Base-by-base conservation (phyloP, 2,797 vertebrate species). In the Mormyrops boulengeri region DNA sequence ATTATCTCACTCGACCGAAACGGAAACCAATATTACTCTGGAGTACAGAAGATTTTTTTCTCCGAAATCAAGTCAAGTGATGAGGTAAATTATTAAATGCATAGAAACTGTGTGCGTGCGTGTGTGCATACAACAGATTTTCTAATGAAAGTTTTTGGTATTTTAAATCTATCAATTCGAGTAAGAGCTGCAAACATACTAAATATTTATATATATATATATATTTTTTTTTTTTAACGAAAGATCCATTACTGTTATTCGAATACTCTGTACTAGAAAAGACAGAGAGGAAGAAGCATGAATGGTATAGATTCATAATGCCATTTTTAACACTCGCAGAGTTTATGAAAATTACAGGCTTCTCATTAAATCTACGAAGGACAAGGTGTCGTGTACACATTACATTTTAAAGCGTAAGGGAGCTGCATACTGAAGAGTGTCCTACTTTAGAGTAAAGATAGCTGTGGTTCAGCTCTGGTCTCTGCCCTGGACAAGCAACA, bases 11-110 rank as follows among this genome's bases (percentile, higher is more conserved):
- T 26, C 17, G 14, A 47, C 84, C 44, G 52, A 55, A 89, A 69
- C 34, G 41, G 53, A 85, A 22, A 8, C 49, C 8, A 86, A 52
- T 30, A 38, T 50, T 26, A 53, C 50, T 55, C 22, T 84, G 82
- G 50, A 57, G 77, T 44, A 12, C 66, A 77, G 73, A 50, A 62
- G 69, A 19, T n/a, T 50, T 52, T 38, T 38, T 44, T n/a, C 50
- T 30, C 86, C 50, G 90, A 87, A 60, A 38, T 52, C 41, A 49
- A 62, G 62, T 5, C 38, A 88, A 82, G 52, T 60, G 53, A 22
- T 80, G 50, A 89, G 88, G 90, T 90, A 90, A 53, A 84, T 41
- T n/a, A 44, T 73, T 47, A 53, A 47, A 69, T 52, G 14, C 12
- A 34, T 89, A 49, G 11, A 9, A 44, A 26, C 22, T 49, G 82